Evolutionary conservation across 2,888 invertebrate species (phyloP).

Genomic region (Pristionchus fissidentatus): DNA sequence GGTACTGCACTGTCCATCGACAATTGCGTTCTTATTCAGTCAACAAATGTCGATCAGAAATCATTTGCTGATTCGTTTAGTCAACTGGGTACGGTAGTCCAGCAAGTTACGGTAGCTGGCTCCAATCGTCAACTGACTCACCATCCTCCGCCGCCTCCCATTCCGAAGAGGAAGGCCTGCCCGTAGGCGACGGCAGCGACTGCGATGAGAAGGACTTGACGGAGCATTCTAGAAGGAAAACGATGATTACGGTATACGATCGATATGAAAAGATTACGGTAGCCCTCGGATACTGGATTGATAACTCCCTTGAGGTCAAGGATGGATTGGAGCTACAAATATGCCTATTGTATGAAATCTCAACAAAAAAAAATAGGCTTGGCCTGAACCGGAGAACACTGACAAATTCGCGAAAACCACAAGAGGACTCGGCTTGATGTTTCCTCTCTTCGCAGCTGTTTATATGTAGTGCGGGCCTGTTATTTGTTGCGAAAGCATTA

Average conservation of each 20-base stretch:
- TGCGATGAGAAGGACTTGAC: conserved; percentile 9
- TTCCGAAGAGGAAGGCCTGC: conserved; percentile 45
- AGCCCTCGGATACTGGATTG: not conserved
- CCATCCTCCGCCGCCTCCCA: conserved; percentile 34
- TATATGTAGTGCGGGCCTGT: too few relatives aligned
- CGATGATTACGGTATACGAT: not conserved
- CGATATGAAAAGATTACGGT: not conserved
- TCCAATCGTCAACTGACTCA: not conserved
- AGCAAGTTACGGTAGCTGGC: not conserved
- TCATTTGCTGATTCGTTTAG: not conserved
- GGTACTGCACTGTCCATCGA: not conserved
- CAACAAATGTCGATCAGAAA: not conserved
- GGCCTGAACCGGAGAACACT: too few relatives aligned
- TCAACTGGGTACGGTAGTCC: not conserved
- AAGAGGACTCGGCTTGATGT: too few relatives aligned
- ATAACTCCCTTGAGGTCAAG: too few relatives aligned
- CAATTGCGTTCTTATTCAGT: not conserved
- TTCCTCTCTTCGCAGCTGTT: too few relatives aligned
- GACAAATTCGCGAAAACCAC: too few relatives aligned
- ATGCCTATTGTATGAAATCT: not conserved
- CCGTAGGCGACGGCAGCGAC: conserved; percentile 1
- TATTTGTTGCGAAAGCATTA: too few relatives aligned
- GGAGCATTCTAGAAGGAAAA: not conserved
- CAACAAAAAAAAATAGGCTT: too few relatives aligned
- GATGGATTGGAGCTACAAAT: not conserved